Evolutionary conservation across 2,888 invertebrate genomes (phyloP).

Genomic region (Frankliniella fusca): DNA sequence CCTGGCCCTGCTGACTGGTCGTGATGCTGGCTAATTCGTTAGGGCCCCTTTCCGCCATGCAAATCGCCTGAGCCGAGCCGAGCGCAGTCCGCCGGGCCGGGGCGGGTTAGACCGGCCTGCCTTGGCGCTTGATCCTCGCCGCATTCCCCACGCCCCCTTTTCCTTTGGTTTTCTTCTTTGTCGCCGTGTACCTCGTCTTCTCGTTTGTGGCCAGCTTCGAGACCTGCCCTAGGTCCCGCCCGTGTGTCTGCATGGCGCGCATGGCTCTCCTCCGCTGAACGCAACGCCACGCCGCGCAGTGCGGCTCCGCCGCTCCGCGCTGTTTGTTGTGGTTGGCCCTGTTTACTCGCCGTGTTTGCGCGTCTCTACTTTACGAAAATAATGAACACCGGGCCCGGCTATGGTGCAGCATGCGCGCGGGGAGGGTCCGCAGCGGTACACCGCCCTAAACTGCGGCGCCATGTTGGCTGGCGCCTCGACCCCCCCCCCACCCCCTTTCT

Average conservation of each 20-base stretch:
- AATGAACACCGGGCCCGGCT: slow-evolving; percentile 33
- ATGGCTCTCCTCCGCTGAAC: too few species aligned
- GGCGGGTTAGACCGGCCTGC: too few species aligned
- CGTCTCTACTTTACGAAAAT: slow-evolving; percentile 30
- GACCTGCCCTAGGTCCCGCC: background rate
- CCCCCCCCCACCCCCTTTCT: too few species aligned
- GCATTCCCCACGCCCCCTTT: slow-evolving; percentile 20
- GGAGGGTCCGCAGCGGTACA: background rate
- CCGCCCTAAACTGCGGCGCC: too few species aligned
- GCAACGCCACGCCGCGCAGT: too few species aligned
- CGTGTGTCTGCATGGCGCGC: too few species aligned
- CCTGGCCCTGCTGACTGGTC: background rate
- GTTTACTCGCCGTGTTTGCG: background rate
- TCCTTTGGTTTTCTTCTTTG: background rate
- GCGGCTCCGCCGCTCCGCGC: too few species aligned
- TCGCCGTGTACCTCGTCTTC: background rate
- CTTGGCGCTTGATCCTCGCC: background rate
- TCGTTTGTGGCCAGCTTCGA: slow-evolving; percentile 22
- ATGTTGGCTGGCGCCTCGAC: too few species aligned
- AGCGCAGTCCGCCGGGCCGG: background rate
- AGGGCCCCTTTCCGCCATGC: slow-evolving; percentile 1
- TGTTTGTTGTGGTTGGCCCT: background rate
- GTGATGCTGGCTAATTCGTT: slow-evolving; percentile 20
- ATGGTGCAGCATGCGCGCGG: background rate
- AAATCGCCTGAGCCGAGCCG: background rate